Percentiles rank a stretch among this genome's conserved stretches.
Conservation (phyloP, 1,140 invertebrate species). For the Drosophila bifasciata region DNA sequence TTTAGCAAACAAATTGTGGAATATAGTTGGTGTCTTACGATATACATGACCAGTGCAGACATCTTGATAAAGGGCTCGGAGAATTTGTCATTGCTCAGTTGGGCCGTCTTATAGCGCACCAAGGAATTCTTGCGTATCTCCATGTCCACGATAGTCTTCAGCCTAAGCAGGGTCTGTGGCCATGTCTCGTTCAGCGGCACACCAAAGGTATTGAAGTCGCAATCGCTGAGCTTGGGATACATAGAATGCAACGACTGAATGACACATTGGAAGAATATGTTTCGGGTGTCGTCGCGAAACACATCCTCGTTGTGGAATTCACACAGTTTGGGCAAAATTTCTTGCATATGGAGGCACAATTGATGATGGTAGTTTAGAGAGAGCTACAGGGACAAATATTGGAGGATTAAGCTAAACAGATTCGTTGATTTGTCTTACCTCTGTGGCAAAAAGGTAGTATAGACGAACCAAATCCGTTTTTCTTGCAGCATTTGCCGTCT, state of each 20-base stretch:
- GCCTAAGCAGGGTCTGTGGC: conserved; percentile 56
- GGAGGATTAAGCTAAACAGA: neutral
- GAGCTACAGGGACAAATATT: conserved; percentile 33
- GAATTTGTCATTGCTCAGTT: conserved; percentile 47
- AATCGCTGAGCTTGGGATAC: conserved; percentile 56
- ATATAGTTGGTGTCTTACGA: conserved; percentile 39
- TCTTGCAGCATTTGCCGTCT: conserved; percentile 17
- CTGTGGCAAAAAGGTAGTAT: conserved; percentile 45
- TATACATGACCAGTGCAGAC: conserved; percentile 63
- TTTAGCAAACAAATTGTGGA: neutral
- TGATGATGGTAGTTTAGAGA: conserved; percentile 69
- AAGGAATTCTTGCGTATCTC: conserved; percentile 52
- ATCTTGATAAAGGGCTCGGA: conserved; percentile 59
- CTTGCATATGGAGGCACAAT: conserved; percentile 66
- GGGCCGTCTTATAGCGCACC: conserved; percentile 35
- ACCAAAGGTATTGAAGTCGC: conserved; percentile 56
- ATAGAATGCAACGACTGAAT: conserved; percentile 47
- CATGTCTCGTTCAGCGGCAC: conserved; percentile 55
- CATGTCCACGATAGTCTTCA: conserved; percentile 63
- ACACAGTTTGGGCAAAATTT: conserved; percentile 64
- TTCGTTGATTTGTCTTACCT: conserved; percentile 22
- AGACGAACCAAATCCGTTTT: conserved; percentile 59
- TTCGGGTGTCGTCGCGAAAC: conserved; percentile 50
- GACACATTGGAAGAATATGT: conserved; percentile 59
- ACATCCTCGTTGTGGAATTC: conserved; percentile 57